A percentile compares a stretch with the other conserved stretches of the same genome.
Conservation (phyloP, 2,888 invertebrate genomes). For the Omphaloscelis lunosa region DNA sequence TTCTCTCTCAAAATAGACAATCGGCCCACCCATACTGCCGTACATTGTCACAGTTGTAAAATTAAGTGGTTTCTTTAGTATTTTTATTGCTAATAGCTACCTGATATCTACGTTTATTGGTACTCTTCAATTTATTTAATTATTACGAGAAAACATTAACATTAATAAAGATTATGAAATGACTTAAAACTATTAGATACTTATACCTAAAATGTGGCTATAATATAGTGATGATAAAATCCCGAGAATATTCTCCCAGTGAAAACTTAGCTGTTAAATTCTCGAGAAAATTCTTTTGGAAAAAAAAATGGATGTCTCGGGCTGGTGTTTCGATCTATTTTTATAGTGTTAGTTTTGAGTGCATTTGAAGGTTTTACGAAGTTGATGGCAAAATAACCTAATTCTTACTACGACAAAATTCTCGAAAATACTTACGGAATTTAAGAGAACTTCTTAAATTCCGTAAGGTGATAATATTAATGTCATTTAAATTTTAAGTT, state of each 20-base stretch:
- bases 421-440: too few species aligned
- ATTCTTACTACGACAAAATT: neutral
- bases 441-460: too few species aligned
- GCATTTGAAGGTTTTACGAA: neutral
- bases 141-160: slow-evolving; percentile 66
- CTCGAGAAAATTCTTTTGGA: neutral
- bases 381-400: neutral
- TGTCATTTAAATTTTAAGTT: neutral
- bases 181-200: slow-evolving; percentile 40
- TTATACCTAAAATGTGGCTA: neutral
- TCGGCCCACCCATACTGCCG: slow-evolving; percentile 84
- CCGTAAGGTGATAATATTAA: too few species aligned
- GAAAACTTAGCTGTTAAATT: neutral
- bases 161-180: slow-evolving; percentile 62
- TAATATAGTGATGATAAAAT: neutral
- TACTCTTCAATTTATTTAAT: slow-evolving; percentile 71
- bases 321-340: neutral
- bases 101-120: slow-evolving; percentile 75
- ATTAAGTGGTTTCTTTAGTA: slow-evolving; percentile 78
- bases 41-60: slow-evolving; percentile 81
- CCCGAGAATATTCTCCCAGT: neutral
- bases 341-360: too few species aligned
- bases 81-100: slow-evolving; percentile 79
- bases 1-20: slow-evolving; percentile 81
- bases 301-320: neutral